phyloP scores from a whole-genome alignment of 2,888 invertebrate genomes.

The Caenorhabditis panamensis region DNA sequence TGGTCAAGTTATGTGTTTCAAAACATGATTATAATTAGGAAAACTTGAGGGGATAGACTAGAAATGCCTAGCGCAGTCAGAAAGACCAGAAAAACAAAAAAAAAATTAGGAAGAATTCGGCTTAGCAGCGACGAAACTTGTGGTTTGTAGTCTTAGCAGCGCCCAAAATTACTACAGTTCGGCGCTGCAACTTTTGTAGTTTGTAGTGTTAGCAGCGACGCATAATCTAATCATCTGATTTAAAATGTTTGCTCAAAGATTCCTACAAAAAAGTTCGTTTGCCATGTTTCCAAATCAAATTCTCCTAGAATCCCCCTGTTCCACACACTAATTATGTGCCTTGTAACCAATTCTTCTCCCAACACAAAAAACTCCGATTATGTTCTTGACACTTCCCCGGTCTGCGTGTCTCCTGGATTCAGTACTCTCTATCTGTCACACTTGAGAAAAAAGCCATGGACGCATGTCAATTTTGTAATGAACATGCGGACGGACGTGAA shows the following conservation, averaged over 20 bases:
- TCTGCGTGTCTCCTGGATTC: constrained; percentile 6
- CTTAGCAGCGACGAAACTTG: too few species aligned
- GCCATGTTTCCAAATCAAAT: not conserved
- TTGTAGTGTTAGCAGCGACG: not conserved
- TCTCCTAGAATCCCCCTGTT: not conserved
- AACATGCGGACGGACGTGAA: not conserved
- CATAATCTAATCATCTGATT: too few species aligned
- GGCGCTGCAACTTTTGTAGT: too few species aligned
- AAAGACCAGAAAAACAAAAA: too few species aligned
- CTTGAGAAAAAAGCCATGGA: constrained; percentile 27
- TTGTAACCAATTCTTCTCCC: constrained; percentile 4
- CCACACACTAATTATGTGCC: constrained; percentile 3
- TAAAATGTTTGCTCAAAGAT: too few species aligned
- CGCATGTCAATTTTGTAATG: constrained; percentile 32
- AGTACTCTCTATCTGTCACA: constrained; percentile 20
- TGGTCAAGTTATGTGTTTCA: not conserved
- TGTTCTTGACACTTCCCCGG: constrained; percentile 52
- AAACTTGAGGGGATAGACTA: too few species aligned
- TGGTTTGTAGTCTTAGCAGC: not conserved
- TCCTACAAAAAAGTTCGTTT: too few species aligned
- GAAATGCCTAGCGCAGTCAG: too few species aligned
- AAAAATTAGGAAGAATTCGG: too few species aligned
- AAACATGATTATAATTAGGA: too few species aligned
- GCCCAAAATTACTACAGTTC: too few species aligned
- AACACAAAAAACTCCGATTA: constrained; percentile 33